Percentiles rank a stretch among this genome's conserved stretches.
Evolutionary conservation across 1,140 invertebrate genomes (phyloP).

Genomic region (Ectropis grisescens): DNA sequence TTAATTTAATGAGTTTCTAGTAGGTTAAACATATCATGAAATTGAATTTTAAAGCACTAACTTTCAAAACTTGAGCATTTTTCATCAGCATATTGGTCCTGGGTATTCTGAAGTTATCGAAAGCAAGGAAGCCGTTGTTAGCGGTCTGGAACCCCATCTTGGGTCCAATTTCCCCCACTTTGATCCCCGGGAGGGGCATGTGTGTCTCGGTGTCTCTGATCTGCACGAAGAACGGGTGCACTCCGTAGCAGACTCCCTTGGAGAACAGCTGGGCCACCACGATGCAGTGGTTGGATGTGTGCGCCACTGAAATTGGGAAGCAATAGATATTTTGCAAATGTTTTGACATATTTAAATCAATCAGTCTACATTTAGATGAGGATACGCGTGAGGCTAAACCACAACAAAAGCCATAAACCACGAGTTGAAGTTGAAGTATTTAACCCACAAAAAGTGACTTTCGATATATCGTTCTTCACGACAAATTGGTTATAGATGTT

Average conservation of each 20-base stretch:
- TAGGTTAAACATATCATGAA: no score
- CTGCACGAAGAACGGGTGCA: constrained; percentile 93
- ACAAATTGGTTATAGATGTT: no score
- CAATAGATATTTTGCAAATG: no score
- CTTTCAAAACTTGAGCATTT: constrained; percentile 83
- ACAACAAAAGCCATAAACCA: no score
- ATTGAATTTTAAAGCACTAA: no score
- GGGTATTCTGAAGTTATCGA: constrained; percentile 87
- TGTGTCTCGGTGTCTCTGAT: constrained; percentile 88
- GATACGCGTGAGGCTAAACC: no score
- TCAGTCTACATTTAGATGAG: no score
- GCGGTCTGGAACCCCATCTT: constrained; percentile 90
- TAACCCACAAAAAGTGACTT: no score
- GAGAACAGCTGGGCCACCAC: constrained; percentile 89
- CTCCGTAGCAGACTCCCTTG: constrained; percentile 83
- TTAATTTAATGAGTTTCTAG: no score
- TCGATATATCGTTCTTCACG: no score
- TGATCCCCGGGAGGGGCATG: constrained; percentile 85
- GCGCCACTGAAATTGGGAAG: constrained; percentile 80
- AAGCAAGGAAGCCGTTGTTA: constrained; percentile 91
- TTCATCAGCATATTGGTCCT: constrained; percentile 93
- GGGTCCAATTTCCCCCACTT: constrained; percentile 92
- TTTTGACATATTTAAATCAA: no score
- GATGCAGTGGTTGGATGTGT: constrained; percentile 89
- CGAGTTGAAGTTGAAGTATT: no score